Conservation (phyloP, 2,113 vertebrate species). For the Eptatretus burgeri region DNA sequence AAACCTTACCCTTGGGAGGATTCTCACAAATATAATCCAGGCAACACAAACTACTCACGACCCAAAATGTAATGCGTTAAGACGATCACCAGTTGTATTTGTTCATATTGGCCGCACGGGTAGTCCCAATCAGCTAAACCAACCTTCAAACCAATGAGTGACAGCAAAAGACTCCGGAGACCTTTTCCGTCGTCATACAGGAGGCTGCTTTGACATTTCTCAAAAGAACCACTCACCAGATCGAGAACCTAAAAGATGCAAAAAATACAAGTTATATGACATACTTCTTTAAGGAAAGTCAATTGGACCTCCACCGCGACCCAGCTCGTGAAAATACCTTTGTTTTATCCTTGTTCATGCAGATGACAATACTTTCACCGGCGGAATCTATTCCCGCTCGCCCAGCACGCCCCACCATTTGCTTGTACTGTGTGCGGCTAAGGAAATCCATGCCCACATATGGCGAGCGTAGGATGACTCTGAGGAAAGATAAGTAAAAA, state of each 20-base stretch:
- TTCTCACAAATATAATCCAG: too few species aligned
- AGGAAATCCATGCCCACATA: conserved; percentile 54
- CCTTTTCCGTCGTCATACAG: conserved; percentile 29
- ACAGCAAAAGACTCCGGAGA: conserved; percentile 40
- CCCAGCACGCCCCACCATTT: conserved; percentile 78
- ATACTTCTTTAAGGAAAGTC: too few species aligned
- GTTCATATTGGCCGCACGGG: too few species aligned
- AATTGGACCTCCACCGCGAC: too few species aligned
- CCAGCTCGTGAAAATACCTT: neutral
- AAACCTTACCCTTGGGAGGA: too few species aligned
- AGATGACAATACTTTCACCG: conserved; percentile 70
- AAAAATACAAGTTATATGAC: neutral
- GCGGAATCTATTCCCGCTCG: conserved; percentile 50
- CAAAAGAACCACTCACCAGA: conserved; percentile 38
- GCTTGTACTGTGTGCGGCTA: conserved; percentile 67
- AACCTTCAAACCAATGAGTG: conserved; percentile 58
- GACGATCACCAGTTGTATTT: too few species aligned
- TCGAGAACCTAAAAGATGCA: conserved; percentile 22
- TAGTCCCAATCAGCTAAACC: conserved; percentile 8
- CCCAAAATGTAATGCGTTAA: too few species aligned
- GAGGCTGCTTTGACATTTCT: conserved; percentile 53
- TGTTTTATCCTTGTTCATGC: conserved; percentile 42
- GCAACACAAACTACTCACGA: too few species aligned
- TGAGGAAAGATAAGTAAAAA: conserved; percentile 13
- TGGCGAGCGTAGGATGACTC: conserved; percentile 68